Evolutionary conservation across 2,113 vertebrate species (phyloP), one percentile per base, ranked within the genome.

Genomic region (Lipophrys pholis): DNA sequence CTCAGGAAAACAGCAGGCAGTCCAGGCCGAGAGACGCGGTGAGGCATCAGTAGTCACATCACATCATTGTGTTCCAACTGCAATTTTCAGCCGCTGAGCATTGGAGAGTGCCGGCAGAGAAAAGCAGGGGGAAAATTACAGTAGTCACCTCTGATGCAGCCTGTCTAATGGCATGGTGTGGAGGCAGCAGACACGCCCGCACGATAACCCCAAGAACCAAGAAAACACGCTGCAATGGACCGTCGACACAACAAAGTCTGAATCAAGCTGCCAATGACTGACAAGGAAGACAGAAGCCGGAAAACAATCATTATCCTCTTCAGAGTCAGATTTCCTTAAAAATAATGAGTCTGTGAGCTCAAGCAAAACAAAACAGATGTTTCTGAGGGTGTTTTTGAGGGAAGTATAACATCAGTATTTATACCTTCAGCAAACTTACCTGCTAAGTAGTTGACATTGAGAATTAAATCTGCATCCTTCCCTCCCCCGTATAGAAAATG

Each of bases 1-100:
- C 58, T 63, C 12, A 71, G 52, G 73, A 17, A 40, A 76, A 39
- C 76, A 68, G 63, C 38, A 66, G 70, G 67, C 71, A 42, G 75
- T 73, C 51, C 65, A 41, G 66, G 72, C 67, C 71, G 67, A 57
- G 39, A 58, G 41, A 76, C 63, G 77, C 74, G 80, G 78, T 67
- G 80, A 55, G 57, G 66, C 82, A 93, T 93, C 85, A 91, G 91
- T 80, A 92, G 81, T 92, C 90, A 82, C 70, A 88, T 87, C 89
- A 90, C 90, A 91, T 86, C 84, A 88, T 70, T 83, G 69, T 89
- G 84, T 85, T 91, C 89, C 90, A 84, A 89, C 87, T 78, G 86
- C 88, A 91, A 92, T 92, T 90, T 92, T 83, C 89, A 83, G 86
- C 54, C 10, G 8, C 73, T 75, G 79, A 83, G 73, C 72, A 81